Base-by-base conservation (phyloP, 2,888 invertebrate genomes). In the Luffia ferchaultella region DNA sequence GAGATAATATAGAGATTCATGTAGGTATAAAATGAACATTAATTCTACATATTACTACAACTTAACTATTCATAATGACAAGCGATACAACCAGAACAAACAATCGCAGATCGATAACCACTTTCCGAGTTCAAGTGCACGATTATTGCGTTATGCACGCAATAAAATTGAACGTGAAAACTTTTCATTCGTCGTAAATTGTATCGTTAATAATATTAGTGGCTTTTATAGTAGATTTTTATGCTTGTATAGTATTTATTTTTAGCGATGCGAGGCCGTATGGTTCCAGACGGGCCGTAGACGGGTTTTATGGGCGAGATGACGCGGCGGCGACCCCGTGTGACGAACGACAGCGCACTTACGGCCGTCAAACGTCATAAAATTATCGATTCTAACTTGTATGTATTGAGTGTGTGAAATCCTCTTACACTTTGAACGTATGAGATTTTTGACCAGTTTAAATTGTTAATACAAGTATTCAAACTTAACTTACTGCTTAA, bases 91-190 rank as follows among this genome's bases (percentile, higher is more conserved):
- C n/a, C n/a, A n/a, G n/a, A n/a, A n/a, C n/a, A n/a, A 75, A 44
- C 49, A 16, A 40, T 19, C 42, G 17, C 68, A 74, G 72, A 76
- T 76, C 30, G 30, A 30, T 30, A 30, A 30, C 30, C 30, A 12
- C 12, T 12, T 30, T 16, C 59, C 77, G 82, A 82, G 82, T 83
- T 83, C 82, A 83, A 82, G 82, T 73, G 65, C 71, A 72, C 73
- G 67, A 76, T 82, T 12, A 30, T 30, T 78, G 80, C 78, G 71
- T 79, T 80, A 71, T 77, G 78, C 76, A 65, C 63, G 70, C 73
- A 66, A 75, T 80, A 79, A 80, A 72, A 77, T 76, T 79, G 78
- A 78, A 76, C 68, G 70, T 74, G 68, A 74, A 77, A 63, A 63
- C 62, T 61, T 59, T 53, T 54, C 48, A 47, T 58, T 60, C 62